Evolutionary conservation across 1,140 invertebrate genomes (phyloP).

Genomic region (Sipha flava): DNA sequence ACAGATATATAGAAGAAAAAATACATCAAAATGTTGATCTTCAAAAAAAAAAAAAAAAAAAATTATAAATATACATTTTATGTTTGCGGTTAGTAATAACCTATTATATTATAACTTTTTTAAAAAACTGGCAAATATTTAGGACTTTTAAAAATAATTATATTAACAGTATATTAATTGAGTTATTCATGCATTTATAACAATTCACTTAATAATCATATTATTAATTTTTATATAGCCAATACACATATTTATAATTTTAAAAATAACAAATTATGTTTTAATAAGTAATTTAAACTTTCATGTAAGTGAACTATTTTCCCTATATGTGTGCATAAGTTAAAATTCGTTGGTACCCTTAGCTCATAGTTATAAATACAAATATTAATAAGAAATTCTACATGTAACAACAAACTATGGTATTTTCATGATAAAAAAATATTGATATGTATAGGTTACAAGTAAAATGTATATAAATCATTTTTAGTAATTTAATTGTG

Average conservation of each 20-base stretch:
- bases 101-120: neutral
- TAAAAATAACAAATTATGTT: neutral
- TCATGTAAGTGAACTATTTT: neutral
- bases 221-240: neutral
- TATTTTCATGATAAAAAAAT: conserved; percentile 3
- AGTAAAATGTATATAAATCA: neutral
- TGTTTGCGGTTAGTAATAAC: neutral
- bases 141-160: neutral
- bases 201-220: neutral
- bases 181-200: neutral
- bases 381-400: neutral
- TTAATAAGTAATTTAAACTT: neutral
- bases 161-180: neutral
- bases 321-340: neutral
- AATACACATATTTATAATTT: neutral
- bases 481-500: neutral
- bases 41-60: neutral
- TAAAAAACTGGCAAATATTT: neutral
- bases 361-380: neutral
- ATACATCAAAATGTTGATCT: neutral
- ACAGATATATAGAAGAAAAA: conserved; percentile 19
- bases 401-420: neutral
- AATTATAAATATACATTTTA: neutral
- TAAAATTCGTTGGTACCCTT: conserved; percentile 20
- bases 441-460: conserved; percentile 25